These are phyloP conservation scores for Mesochorus sp. DNA, from an alignment of 2,888 invertebrate species.

Conservation along the genomic window DNA sequence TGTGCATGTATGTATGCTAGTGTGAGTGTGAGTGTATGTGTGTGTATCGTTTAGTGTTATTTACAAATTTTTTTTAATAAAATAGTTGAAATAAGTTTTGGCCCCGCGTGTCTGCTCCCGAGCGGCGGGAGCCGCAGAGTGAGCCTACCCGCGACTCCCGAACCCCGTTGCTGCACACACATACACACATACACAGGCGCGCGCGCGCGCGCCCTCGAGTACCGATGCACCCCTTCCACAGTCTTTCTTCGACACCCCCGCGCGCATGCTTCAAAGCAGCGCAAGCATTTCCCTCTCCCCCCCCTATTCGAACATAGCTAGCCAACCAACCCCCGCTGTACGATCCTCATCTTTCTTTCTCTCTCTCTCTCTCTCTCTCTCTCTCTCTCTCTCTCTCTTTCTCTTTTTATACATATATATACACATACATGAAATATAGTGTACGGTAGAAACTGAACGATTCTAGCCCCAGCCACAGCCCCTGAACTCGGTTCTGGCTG, in stretches of 20 bases:
- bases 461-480: conserved; percentile 74
- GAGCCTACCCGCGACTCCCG: conserved; percentile 78
- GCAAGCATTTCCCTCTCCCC: conserved; percentile 61
- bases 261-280: conserved; percentile 54
- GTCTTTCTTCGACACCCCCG: conserved; percentile 57
- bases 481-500: conserved; percentile 63
- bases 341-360: conserved; percentile 26
- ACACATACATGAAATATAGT: neutral
- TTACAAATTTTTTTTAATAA: conserved; percentile 79
- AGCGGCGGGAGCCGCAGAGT: conserved; percentile 83
- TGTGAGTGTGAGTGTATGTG: conserved; percentile 46
- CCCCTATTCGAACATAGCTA: conserved; percentile 56
- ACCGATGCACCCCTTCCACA: conserved; percentile 32
- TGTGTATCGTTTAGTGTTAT: conserved; percentile 72
- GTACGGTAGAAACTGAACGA: conserved; percentile 22
- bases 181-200: neutral
- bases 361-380: conserved; percentile 14
- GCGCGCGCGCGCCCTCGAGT: conserved; percentile 1
- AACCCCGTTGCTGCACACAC: conserved; percentile 70
- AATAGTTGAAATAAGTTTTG: conserved; percentile 80
- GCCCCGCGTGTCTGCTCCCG: conserved; percentile 82
- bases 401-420: neutral
- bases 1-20: conserved; percentile 14
- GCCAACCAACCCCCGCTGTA: conserved; percentile 53
- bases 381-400: neutral